Conservation (phyloP, 2,113 vertebrate species). For the Chlorocebus sabaeus region DNA sequence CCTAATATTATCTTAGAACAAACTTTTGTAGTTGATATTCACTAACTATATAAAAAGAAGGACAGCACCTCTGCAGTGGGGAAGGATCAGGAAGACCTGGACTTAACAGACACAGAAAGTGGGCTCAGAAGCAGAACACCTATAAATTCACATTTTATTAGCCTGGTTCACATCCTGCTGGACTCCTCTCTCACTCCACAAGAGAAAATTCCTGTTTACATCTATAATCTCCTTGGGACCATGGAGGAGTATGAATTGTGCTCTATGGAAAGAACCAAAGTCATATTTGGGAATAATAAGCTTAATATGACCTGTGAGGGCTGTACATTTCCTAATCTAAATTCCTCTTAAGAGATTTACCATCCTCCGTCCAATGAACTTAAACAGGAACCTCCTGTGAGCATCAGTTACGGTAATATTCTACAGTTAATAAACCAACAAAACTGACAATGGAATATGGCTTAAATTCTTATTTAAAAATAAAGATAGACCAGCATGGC, state of each 20-base stretch:
- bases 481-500: not conserved
- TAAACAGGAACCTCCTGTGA: conserved; percentile 39
- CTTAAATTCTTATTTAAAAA: not conserved
- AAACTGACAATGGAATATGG: not conserved
- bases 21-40: not conserved
- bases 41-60: not conserved
- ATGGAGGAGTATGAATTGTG: conserved; percentile 39
- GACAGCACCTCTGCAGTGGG: not conserved
- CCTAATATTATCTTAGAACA: not conserved
- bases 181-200: conserved; percentile 31
- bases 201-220: conserved; percentile 68
- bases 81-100: conserved; percentile 4
- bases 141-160: conserved; percentile 75
- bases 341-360: conserved; percentile 46
- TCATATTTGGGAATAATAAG: conserved; percentile 15
- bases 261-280: conserved; percentile 42
- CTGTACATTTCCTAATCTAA: conserved; percentile 50
- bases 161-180: conserved; percentile 68
- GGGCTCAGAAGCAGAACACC: conserved; percentile 49
- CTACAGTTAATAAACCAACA: conserved; percentile 45
- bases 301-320: conserved; percentile 63
- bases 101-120: conserved; percentile 15
- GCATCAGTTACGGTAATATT: not conserved
- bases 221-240: conserved; percentile 53
- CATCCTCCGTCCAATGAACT: conserved; percentile 10